These are phyloP conservation scores for human DNA, from an alignment of 2,113 vertebrate species.

Conservation along the genomic window DNA sequence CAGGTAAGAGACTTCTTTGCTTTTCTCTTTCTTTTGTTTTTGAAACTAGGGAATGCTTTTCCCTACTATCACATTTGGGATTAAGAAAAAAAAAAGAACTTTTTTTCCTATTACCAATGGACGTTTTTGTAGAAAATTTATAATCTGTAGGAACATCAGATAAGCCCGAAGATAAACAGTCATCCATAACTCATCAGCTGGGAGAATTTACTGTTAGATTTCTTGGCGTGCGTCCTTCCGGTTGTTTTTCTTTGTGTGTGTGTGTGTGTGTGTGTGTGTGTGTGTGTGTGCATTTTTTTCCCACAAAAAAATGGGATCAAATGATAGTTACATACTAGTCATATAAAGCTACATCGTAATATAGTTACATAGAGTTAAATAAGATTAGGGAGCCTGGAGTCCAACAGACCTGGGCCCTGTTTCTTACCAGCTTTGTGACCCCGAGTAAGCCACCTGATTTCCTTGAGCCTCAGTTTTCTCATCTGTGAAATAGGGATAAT, in stretches of 20 bases:
- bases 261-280: not conserved
- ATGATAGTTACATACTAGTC: fast-evolving
- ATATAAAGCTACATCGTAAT: fast-evolving
- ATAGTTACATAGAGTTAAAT: fast-evolving
- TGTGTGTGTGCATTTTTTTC: not conserved
- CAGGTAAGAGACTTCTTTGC: not conserved
- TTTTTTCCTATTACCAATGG: not conserved
- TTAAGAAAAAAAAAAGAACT: not conserved
- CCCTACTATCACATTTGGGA: too few species aligned
- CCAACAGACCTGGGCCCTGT: too few species aligned
- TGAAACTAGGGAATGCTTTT: not conserved
- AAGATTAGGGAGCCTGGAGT: fast-evolving
- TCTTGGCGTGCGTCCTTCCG: not conserved
- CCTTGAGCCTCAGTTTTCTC: not conserved
- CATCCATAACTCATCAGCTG: fast-evolving
- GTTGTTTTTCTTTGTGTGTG: not conserved
- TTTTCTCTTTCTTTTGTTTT: not conserved
- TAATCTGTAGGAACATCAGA: not conserved
- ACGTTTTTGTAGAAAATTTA: not conserved
- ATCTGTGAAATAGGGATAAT: not conserved
- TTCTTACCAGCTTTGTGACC: not conserved
- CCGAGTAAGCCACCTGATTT: fast-evolving
- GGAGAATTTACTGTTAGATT: not conserved
- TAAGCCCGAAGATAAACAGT: not conserved
- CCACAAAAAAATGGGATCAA: not conserved